Evolutionary conservation across 2,113 vertebrate species (phyloP).

Genomic region (Myocastor coypus): DNA sequence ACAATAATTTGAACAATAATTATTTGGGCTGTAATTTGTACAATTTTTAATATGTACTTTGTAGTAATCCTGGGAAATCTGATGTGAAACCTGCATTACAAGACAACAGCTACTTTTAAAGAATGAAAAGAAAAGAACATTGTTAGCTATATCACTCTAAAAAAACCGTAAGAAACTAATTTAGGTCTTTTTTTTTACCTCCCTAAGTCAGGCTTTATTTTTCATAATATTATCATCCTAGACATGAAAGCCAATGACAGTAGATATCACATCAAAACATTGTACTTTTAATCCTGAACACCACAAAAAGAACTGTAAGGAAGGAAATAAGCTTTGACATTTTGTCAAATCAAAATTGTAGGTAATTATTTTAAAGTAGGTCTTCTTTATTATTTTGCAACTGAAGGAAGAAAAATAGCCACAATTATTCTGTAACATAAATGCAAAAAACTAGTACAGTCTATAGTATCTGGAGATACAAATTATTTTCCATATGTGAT

Average conservation of each 20-base stretch:
- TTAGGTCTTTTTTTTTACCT: slow-evolving; percentile 8
- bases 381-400: slow-evolving; percentile 76
- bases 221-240: slow-evolving; percentile 76
- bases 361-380: slow-evolving; percentile 76
- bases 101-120: neutral
- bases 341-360: slow-evolving; percentile 73
- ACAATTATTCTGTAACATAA: slow-evolving; percentile 63
- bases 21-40: no score
- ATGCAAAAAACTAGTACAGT: slow-evolving; percentile 49
- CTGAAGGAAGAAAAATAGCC: slow-evolving; percentile 67
- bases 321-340: slow-evolving; percentile 71
- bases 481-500: slow-evolving; percentile 32
- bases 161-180: slow-evolving; percentile 46
- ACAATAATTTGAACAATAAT: neutral
- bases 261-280: slow-evolving; percentile 77
- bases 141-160: neutral
- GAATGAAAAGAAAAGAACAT: neutral
- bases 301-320: slow-evolving; percentile 46
- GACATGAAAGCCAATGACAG: slow-evolving; percentile 72
- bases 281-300: slow-evolving; percentile 72
- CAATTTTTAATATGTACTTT: slow-evolving; percentile 5
- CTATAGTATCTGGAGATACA: slow-evolving; percentile 29
- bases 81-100: neutral
- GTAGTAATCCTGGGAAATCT: neutral
- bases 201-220: slow-evolving; percentile 69